Percentiles rank a stretch among this genome's conserved stretches.
Conservation (phyloP, 2,888 invertebrate genomes). For the Cryptocephalus primarius region DNA sequence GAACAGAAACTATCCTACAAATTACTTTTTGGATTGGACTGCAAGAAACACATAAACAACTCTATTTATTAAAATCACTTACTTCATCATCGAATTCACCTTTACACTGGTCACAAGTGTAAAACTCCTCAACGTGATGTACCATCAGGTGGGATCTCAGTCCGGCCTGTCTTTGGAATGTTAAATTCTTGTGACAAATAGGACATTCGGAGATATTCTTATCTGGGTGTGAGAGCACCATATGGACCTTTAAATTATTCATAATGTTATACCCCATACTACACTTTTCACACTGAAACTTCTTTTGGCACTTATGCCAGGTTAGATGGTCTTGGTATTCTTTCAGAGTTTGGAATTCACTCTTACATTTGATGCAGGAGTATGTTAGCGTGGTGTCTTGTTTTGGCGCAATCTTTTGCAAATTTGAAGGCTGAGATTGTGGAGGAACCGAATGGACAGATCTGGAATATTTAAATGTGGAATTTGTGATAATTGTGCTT, state of each 20-base stretch:
- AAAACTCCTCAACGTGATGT: conserved; percentile 34
- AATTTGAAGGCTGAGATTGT: no score
- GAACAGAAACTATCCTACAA: background rate
- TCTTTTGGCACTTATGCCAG: conserved; percentile 27
- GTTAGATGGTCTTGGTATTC: conserved; percentile 28
- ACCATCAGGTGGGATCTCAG: conserved; percentile 33
- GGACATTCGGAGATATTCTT: conserved; percentile 27
- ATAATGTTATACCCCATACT: conserved; percentile 29
- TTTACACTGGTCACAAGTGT: conserved; percentile 29
- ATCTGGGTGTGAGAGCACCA: conserved; percentile 24
- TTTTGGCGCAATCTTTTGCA: no score
- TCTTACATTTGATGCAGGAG: conserved; percentile 26
- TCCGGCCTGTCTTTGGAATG: conserved; percentile 32
- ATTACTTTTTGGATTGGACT: no score
- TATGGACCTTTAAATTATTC: conserved; percentile 33
- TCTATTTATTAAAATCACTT: conserved; percentile 3
- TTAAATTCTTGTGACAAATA: conserved; percentile 27
- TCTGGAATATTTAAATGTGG: no score
- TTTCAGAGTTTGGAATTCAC: conserved; percentile 21
- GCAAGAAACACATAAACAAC: background rate
- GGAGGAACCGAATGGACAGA: no score
- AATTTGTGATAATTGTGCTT: no score
- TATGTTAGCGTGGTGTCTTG: background rate
- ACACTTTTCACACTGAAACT: conserved; percentile 31
- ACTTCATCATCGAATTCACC: conserved; percentile 33